phyloP scores from a whole-genome alignment of 2,888 invertebrate species.

The Apamea sordens region DNA sequence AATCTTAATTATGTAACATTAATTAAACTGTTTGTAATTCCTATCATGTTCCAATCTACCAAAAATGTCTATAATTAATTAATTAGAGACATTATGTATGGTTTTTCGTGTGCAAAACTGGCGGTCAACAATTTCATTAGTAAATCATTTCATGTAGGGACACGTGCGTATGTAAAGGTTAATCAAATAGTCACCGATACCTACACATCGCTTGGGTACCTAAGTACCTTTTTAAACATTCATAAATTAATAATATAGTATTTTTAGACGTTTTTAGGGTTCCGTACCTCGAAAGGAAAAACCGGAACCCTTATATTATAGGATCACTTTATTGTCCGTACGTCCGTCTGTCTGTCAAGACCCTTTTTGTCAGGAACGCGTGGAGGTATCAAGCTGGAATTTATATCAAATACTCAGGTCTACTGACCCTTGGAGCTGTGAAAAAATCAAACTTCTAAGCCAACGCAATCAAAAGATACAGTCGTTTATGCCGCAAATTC shows the following conservation, averaged over 20 bases:
- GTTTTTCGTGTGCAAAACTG: neutral
- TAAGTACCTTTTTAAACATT: slow-evolving; percentile 22
- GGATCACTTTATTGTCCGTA: too few relatives aligned
- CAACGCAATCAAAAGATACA: too few relatives aligned
- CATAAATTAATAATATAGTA: neutral
- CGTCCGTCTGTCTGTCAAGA: too few relatives aligned
- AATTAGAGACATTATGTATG: slow-evolving; percentile 22
- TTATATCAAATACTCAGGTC: too few relatives aligned
- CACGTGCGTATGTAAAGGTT: slow-evolving; percentile 6
- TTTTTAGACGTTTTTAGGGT: neutral
- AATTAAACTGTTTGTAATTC: neutral
- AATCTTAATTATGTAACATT: neutral
- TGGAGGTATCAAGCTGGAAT: too few relatives aligned
- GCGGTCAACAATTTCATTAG: slow-evolving; percentile 12
- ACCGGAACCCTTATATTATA: too few relatives aligned
- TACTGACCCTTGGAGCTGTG: too few relatives aligned
- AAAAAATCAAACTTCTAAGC: too few relatives aligned
- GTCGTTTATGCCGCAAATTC: too few relatives aligned
- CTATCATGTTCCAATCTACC: neutral
- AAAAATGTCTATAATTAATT: slow-evolving; percentile 10
- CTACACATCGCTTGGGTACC: neutral
- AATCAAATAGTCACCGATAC: slow-evolving; percentile 32
- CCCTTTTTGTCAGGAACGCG: too few relatives aligned
- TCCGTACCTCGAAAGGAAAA: too few relatives aligned
- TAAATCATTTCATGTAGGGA: slow-evolving; percentile 27